Percentiles rank a stretch among this genome's conserved stretches.
These are phyloP conservation scores for Acromyrmex heyeri DNA, from an alignment of 1,140 invertebrate genomes.

Conservation along the genomic window DNA sequence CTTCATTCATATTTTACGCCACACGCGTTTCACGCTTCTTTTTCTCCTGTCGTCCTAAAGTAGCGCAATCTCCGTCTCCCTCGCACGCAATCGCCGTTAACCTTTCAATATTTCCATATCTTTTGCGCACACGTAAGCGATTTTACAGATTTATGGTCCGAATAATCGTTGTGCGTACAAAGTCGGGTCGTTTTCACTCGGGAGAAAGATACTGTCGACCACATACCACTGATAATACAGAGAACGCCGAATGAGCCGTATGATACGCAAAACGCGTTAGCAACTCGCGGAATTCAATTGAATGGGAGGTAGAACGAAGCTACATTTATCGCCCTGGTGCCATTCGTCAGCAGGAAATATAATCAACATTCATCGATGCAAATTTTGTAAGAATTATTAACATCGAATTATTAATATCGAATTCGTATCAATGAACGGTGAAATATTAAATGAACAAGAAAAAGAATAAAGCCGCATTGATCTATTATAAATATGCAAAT, in stretches of 20 bases:
- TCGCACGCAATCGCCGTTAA: background rate
- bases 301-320: background rate
- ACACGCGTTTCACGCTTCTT: conserved; percentile 3
- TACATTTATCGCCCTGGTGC: conserved; percentile 12
- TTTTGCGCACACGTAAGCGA: conserved; percentile 35
- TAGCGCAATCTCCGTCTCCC: background rate
- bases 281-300: conserved; percentile 26
- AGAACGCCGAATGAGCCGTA: conserved; percentile 15
- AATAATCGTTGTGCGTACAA: background rate
- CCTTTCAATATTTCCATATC: conserved; percentile 48
- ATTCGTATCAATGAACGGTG: background rate
- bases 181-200: conserved; percentile 8
- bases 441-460: conserved; percentile 28
- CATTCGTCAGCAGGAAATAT: background rate
- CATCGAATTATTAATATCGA: conserved; percentile 7
- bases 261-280: conserved; percentile 32
- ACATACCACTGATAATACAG: conserved; percentile 8
- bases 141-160: conserved; percentile 41
- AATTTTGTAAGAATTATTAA: conserved; percentile 53
- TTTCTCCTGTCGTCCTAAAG: conserved; percentile 11
- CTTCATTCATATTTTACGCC: conserved; percentile 28
- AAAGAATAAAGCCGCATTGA: background rate
- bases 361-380: conserved; percentile 31
- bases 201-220: conserved; percentile 12
- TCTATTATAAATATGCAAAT: conserved; percentile 41